These are phyloP conservation scores for Tiphia femorata DNA, from an alignment of 2,888 invertebrate species.

Conservation along the genomic window DNA sequence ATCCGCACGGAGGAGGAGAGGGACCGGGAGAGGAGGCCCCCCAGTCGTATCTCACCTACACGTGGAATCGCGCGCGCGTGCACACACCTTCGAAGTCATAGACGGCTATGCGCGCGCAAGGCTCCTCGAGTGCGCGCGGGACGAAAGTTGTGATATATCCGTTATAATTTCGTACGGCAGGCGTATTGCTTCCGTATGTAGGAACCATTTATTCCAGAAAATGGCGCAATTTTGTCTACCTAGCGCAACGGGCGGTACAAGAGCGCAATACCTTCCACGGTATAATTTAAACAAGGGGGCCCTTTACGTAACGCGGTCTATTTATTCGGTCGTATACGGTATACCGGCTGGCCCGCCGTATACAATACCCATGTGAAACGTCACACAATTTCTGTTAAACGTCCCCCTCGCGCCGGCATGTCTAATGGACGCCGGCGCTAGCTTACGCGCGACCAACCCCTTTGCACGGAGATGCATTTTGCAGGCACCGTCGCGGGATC, in stretches of 20 bases:
- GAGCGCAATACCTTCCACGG: conserved; percentile 42
- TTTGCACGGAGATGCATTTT: too few species aligned
- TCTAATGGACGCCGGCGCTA: conserved; percentile 31
- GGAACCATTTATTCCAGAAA: conserved; percentile 51
- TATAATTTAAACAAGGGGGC: conserved; percentile 14
- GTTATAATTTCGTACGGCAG: conserved; percentile 48
- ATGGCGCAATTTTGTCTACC: conserved; percentile 53
- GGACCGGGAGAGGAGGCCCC: background rate
- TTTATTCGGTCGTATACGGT: conserved; percentile 40
- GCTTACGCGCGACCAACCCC: conserved; percentile 10
- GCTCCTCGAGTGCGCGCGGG: conserved; percentile 12
- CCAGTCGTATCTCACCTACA: background rate
- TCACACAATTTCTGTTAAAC: conserved; percentile 41
- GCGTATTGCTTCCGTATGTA: conserved; percentile 49
- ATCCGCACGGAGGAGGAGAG: conserved; percentile 12
- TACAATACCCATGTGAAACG: conserved; percentile 33
- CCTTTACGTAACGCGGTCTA: conserved; percentile 43
- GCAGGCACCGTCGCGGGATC: too few species aligned
- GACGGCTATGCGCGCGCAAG: conserved; percentile 11
- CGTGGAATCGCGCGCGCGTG: background rate
- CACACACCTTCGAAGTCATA: background rate
- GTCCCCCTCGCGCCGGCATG: too few species aligned
- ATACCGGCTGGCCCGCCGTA: conserved; percentile 21
- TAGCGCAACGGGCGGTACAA: conserved; percentile 29
- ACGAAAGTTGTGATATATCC: conserved; percentile 51